phyloP scores from a whole-genome alignment of 2,888 invertebrate genomes.

The Neoscelio sp. region DNA sequence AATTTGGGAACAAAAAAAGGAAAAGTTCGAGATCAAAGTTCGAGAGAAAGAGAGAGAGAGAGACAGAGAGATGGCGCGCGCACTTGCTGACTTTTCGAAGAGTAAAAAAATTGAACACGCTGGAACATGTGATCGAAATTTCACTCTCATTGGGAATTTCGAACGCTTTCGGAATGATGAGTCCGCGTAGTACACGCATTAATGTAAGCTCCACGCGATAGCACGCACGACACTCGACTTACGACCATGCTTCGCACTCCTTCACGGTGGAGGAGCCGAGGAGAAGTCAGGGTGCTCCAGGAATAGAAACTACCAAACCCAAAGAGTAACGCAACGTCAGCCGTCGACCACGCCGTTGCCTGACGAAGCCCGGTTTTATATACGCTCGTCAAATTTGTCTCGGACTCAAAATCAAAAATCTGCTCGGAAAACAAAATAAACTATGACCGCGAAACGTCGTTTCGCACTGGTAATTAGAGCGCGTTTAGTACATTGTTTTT shows the following conservation, averaged over 20 bases:
- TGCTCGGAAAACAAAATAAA: slow-evolving; percentile 17
- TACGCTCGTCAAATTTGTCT: slow-evolving; percentile 60
- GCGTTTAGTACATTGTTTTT: too few species aligned
- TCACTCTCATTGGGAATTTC: not conserved
- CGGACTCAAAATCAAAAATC: slow-evolving; percentile 31
- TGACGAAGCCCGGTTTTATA: slow-evolving; percentile 68
- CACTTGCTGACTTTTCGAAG: too few species aligned
- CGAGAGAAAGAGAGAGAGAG: too few species aligned
- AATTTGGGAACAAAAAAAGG: too few species aligned
- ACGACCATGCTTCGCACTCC: slow-evolving; percentile 74
- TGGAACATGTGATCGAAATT: slow-evolving; percentile 5
- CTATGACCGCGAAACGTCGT: not conserved
- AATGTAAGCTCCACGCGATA: slow-evolving; percentile 72
- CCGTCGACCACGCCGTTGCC: slow-evolving; percentile 65
- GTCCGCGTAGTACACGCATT: slow-evolving; percentile 70
- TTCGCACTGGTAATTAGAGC: not conserved
- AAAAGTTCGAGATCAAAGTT: too few species aligned
- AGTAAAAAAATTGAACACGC: slow-evolving; percentile 6
- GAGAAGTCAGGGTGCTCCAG: slow-evolving; percentile 82
- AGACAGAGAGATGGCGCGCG: too few species aligned
- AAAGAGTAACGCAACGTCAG: slow-evolving; percentile 72
- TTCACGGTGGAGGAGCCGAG: slow-evolving; percentile 77
- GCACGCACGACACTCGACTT: slow-evolving; percentile 76
- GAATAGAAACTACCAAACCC: slow-evolving; percentile 81
- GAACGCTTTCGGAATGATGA: slow-evolving; percentile 65